phyloP scores from a whole-genome alignment of 2,888 invertebrate genomes.

The Torymus texanus region DNA sequence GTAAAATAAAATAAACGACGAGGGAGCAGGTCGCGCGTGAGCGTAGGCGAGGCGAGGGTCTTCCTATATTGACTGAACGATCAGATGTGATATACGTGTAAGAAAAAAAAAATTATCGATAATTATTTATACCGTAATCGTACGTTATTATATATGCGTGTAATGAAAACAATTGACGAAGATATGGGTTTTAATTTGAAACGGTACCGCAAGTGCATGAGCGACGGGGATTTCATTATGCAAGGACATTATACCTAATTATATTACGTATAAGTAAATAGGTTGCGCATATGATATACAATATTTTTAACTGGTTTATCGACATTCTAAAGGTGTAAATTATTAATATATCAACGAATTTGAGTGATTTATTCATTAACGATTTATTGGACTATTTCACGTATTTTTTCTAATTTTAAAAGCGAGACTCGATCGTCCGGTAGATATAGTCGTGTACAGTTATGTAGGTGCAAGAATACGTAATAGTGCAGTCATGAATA shows the following conservation, averaged over 20 bases:
- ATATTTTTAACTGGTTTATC: slow-evolving; percentile 74
- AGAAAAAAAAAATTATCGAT: slow-evolving; percentile 64
- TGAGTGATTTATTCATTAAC: slow-evolving; percentile 34
- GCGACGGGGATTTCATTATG: slow-evolving; percentile 59
- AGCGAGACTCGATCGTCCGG: slow-evolving; percentile 31
- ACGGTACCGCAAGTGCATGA: slow-evolving; percentile 27
- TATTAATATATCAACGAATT: slow-evolving; percentile 49
- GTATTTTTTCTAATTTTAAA: slow-evolving; percentile 1
- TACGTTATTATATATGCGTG: slow-evolving; percentile 69
- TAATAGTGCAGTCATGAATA: slow-evolving; percentile 23
- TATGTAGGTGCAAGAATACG: slow-evolving; percentile 4
- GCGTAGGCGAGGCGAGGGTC: slow-evolving; percentile 72
- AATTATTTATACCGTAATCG: slow-evolving; percentile 66
- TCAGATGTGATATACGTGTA: slow-evolving; percentile 75
- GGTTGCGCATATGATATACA: slow-evolving; percentile 65
- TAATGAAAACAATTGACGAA: slow-evolving; percentile 57
- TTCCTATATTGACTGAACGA: slow-evolving; percentile 76
- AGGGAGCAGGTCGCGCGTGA: slow-evolving; percentile 61
- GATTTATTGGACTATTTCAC: slow-evolving; percentile 6
- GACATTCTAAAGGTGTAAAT: slow-evolving; percentile 70
- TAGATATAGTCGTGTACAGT: background rate
- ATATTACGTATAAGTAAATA: slow-evolving; percentile 61
- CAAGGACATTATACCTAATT: slow-evolving; percentile 67
- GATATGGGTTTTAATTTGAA: slow-evolving; percentile 57
- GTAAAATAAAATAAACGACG: slow-evolving; percentile 52